These are phyloP conservation scores for Odontocerum albicorne DNA, from an alignment of 2,888 invertebrate genomes.

Conservation along the genomic window DNA sequence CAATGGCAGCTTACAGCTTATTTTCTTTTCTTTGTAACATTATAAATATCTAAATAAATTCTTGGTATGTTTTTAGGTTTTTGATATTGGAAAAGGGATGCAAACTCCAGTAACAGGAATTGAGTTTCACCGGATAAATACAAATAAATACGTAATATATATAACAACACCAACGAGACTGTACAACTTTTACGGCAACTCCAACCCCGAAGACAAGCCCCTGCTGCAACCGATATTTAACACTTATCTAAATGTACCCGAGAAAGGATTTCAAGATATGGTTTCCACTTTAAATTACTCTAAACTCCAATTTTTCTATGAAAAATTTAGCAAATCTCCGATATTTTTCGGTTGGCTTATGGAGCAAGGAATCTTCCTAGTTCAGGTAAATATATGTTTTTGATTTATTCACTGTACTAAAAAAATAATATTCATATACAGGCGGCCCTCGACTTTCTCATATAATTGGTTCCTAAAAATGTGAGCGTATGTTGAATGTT, in stretches of 20 bases:
- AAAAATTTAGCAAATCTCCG: slow-evolving; percentile 66
- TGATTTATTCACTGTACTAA: too few relatives aligned
- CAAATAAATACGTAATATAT: slow-evolving; percentile 78
- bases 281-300: slow-evolving; percentile 76
- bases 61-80: slow-evolving; percentile 66
- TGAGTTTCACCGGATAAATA: slow-evolving; percentile 74
- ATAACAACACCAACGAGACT: slow-evolving; percentile 82
- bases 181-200: slow-evolving; percentile 85
- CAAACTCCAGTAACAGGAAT: slow-evolving; percentile 85
- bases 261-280: slow-evolving; percentile 70
- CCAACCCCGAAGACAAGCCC: slow-evolving; percentile 76
- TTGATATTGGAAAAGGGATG: slow-evolving; percentile 80
- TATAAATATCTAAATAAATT: too few relatives aligned
- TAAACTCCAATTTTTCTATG: slow-evolving; percentile 74
- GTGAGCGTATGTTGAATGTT: too few relatives aligned
- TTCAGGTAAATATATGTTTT: too few relatives aligned
- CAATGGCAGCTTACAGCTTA: too few relatives aligned
- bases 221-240: slow-evolving; percentile 79
- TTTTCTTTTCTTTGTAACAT: too few relatives aligned
- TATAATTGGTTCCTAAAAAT: too few relatives aligned
- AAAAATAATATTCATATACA: too few relatives aligned
- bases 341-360: slow-evolving; percentile 87
- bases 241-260: slow-evolving; percentile 71
- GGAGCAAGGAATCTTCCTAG: slow-evolving; percentile 78
- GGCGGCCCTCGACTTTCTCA: too few relatives aligned